Percentiles rank a stretch among this genome's conserved stretches.
These are phyloP conservation scores for Cephalopterus ornatus DNA, from an alignment of 2,113 vertebrate genomes.

Conservation along the genomic window DNA sequence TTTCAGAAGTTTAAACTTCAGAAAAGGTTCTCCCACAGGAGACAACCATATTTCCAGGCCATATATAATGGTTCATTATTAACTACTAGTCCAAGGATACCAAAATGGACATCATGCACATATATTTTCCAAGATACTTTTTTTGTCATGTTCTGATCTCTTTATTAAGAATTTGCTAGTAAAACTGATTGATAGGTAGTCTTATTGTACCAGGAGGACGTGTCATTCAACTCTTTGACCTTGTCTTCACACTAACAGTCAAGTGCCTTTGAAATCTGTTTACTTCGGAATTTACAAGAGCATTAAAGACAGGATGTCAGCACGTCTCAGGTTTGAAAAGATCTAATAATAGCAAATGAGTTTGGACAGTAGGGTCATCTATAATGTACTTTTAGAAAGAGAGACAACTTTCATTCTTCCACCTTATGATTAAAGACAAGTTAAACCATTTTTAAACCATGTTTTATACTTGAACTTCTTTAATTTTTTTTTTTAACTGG, in stretches of 20 bases:
- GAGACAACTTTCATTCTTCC: not conserved
- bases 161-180: slow-evolving; percentile 29
- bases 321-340: slow-evolving; percentile 21
- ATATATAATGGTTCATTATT: not conserved
- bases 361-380: slow-evolving; percentile 22
- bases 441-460: not conserved
- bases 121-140: not conserved
- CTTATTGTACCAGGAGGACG: slow-evolving; percentile 30
- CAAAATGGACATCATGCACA: not conserved
- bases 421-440: not conserved
- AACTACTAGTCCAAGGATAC: not conserved
- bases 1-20: not conserved
- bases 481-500: not conserved
- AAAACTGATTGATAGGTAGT: slow-evolving; percentile 59
- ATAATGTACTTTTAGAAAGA: slow-evolving; percentile 6
- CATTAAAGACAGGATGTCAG: slow-evolving; percentile 55
- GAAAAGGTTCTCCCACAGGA: not conserved
- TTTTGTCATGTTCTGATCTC: not conserved
- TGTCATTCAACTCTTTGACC: slow-evolving; percentile 46
- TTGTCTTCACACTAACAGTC: slow-evolving; percentile 10
- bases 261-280: slow-evolving; percentile 53
- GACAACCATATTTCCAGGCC: not conserved
- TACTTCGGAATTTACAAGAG: slow-evolving; percentile 53
- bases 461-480: not conserved
- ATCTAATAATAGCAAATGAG: slow-evolving; percentile 38